Conservation (phyloP, 1,140 invertebrate genomes). For the Dolichoris vasculosae region DNA sequence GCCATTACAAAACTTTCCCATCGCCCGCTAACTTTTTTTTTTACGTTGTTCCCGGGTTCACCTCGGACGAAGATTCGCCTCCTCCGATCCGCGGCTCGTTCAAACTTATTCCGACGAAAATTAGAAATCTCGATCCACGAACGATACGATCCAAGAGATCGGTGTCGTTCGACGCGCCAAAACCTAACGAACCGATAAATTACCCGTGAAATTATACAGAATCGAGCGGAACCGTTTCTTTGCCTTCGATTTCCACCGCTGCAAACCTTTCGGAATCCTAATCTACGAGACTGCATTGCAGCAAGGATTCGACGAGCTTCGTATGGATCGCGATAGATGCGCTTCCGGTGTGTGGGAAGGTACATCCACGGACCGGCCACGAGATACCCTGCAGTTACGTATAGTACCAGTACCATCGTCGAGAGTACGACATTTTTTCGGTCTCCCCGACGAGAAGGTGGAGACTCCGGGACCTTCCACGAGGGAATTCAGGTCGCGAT, state of each 20-base stretch:
- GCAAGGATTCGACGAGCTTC: conserved; percentile 14
- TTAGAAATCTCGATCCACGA: too few relatives aligned
- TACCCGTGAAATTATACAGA: background rate
- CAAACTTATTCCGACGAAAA: too few relatives aligned
- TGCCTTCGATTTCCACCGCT: background rate
- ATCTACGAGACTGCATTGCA: background rate
- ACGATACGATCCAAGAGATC: too few relatives aligned
- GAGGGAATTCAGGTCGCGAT: too few relatives aligned
- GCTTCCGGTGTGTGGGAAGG: too few relatives aligned
- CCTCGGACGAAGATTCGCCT: too few relatives aligned
- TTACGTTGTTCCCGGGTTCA: background rate
- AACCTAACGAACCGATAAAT: background rate
- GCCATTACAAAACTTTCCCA: background rate
- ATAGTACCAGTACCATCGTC: too few relatives aligned
- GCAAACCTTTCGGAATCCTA: background rate
- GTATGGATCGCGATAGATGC: conserved; percentile 52
- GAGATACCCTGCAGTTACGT: too few relatives aligned
- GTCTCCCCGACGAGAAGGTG: conserved; percentile 58
- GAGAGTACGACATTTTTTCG: conserved; percentile 72
- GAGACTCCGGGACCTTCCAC: too few relatives aligned
- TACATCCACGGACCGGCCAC: too few relatives aligned
- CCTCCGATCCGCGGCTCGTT: too few relatives aligned
- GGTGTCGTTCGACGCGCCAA: background rate
- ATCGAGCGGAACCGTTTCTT: background rate
- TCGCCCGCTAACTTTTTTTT: background rate